Base-by-base conservation (phyloP, 2,888 invertebrate genomes). In the Mamestra brassicae region DNA sequence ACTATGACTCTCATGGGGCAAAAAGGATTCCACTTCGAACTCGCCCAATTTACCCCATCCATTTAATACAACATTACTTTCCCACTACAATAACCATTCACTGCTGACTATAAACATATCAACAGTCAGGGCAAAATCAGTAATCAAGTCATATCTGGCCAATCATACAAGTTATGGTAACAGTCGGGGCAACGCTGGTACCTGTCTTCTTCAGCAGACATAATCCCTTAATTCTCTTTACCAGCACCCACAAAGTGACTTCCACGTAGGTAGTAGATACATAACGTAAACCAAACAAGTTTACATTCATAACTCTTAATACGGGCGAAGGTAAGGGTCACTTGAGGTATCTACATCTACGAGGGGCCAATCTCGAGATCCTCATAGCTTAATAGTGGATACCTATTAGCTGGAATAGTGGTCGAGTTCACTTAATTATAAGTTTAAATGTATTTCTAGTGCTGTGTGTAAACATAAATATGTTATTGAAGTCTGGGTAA, bases 321-420 rank as follows among this genome's bases (percentile, higher is more conserved):
- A 81, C n/a, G n/a, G 0, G 13, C 64, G 55, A 11, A 50, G 62
- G 38, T 54, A 57, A 65, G 47, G 73, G 68, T 71, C 52, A 52
- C 38, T 66, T 2, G 66, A 52, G 54, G 60, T 50, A 52, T 62
- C 13, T 36, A 26, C 8, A 54, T 71, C 34, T 38, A 8, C 17
- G 36, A 61, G 42, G 45, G 36, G 26, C 38, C 74, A 74, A 64
- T 63, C 63, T 69, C 15, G 17, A 60, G 55, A 15, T 36, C 34
- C 50, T 72, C 57, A 58, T 15, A 57, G 69, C 54, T 66, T 84
- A 69, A 62, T 71, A 62, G 70, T 74, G 63, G 26, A 52, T 38
- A 10, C 15, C 38, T 36, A 26, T 13, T 34, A 45, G 36, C 17
- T 34, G 36, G 13, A 26, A 42, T 2, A 50, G 42, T 26, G 26